Conservation (phyloP, 1,140 invertebrate genomes). For the Drosophila leontia region DNA sequence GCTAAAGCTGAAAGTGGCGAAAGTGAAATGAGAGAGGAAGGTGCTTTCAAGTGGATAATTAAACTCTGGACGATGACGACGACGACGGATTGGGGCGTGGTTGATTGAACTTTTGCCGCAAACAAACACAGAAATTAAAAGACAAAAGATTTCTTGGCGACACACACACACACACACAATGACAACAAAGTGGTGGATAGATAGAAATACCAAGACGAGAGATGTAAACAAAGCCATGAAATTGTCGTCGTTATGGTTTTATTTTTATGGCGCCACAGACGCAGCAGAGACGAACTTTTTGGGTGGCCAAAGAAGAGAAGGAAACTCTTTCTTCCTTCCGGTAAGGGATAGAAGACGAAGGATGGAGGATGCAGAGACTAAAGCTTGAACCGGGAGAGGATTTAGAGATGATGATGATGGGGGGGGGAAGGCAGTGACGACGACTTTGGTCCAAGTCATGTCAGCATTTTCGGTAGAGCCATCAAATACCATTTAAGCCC, state of each 20-base stretch:
- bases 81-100: conserved; percentile 36
- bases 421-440: too few species aligned
- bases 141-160: conserved; percentile 15
- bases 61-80: conserved; percentile 42
- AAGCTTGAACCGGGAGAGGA: background rate
- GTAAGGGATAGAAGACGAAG: background rate
- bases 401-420: conserved; percentile 16
- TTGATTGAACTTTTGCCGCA: conserved; percentile 60
- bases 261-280: conserved; percentile 61
- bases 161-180: background rate
- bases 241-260: conserved; percentile 67
- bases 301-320: conserved; percentile 11
- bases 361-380: background rate
- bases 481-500: conserved; percentile 55
- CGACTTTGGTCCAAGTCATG: conserved; percentile 24
- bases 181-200: conserved; percentile 6
- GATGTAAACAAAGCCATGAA: conserved; percentile 74
- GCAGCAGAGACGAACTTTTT: conserved; percentile 25
- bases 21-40: conserved; percentile 7
- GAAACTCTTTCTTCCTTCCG: conserved; percentile 20
- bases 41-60: conserved; percentile 69
- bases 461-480: conserved; percentile 48
- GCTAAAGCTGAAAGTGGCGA: background rate
- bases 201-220: conserved; percentile 28
- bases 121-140: conserved; percentile 17